Evolutionary conservation across 1,140 invertebrate species (phyloP).

Genomic region (Hylyphantes graminicola): DNA sequence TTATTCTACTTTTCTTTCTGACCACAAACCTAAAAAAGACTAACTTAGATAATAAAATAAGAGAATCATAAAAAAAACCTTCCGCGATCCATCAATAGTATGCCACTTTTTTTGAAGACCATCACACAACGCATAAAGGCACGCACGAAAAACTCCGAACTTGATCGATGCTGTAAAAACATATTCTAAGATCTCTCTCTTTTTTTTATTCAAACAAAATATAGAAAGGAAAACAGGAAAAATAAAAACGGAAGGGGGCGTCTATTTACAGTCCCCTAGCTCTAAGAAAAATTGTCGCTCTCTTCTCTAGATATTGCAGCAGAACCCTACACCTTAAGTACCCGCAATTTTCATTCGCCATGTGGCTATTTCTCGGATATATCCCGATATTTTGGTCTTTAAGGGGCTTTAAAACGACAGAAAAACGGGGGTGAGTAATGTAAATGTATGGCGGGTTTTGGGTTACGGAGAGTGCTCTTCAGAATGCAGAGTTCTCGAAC

Average conservation of each 20-base stretch:
- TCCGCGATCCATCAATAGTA: too few species aligned
- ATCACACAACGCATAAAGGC: neutral
- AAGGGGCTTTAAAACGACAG: too few species aligned
- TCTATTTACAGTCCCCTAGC: neutral
- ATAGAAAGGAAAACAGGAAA: neutral
- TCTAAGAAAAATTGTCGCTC: slow-evolving; percentile 15
- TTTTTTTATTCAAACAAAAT: neutral
- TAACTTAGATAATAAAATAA: too few species aligned
- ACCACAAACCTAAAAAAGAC: too few species aligned
- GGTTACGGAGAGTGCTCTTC: too few species aligned
- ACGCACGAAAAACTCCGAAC: neutral
- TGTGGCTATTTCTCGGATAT: neutral
- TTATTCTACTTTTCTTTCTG: too few species aligned
- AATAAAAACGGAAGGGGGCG: neutral
- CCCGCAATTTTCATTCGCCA: neutral
- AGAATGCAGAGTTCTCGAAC: too few species aligned
- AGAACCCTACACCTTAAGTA: neutral
- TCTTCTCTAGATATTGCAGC: neutral
- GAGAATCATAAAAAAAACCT: too few species aligned
- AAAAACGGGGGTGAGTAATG: too few species aligned
- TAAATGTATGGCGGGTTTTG: too few species aligned
- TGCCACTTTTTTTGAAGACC: too few species aligned
- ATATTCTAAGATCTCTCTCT: slow-evolving; percentile 3
- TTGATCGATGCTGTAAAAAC: slow-evolving; percentile 10
- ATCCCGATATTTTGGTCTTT: too few species aligned